These are phyloP conservation scores for Xanthorhoe designata DNA, from an alignment of 2,888 invertebrate genomes.

Conservation along the genomic window DNA sequence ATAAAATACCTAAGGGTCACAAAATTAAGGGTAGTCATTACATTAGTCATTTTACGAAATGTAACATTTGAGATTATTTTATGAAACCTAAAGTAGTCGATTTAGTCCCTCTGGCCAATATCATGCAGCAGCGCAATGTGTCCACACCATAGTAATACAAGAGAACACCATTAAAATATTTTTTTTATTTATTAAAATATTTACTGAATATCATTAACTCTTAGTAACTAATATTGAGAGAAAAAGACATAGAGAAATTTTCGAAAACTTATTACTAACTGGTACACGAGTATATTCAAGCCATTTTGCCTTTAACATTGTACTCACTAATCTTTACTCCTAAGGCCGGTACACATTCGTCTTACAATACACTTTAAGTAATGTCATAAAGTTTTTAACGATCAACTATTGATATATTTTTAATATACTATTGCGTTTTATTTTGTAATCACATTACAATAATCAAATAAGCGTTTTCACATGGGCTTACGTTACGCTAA, in stretches of 20 bases:
- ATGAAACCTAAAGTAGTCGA: too few species aligned
- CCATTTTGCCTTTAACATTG: constrained; percentile 63
- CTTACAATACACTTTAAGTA: constrained; percentile 81
- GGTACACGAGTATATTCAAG: constrained; percentile 70
- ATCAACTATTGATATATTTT: constrained; percentile 68
- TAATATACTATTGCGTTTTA: constrained; percentile 70
- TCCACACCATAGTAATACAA: constrained; percentile 49
- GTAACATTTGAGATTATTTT: too few species aligned
- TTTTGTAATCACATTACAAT: constrained; percentile 68
- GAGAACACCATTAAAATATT: constrained; percentile 65
- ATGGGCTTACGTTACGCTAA: constrained; percentile 27
- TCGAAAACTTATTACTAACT: constrained; percentile 75
- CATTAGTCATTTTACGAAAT: too few species aligned
- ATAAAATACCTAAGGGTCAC: too few species aligned
- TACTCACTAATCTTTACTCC: constrained; percentile 71
- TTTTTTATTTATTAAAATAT: constrained; percentile 56
- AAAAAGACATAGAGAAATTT: constrained; percentile 80
- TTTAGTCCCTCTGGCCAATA: not conserved
- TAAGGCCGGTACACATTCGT: constrained; percentile 82
- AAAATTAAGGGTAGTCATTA: too few species aligned
- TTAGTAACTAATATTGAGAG: constrained; percentile 81
- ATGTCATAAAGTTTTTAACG: constrained; percentile 68
- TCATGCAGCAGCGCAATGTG: constrained; percentile 21
- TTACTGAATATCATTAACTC: constrained; percentile 53
- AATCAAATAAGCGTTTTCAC: constrained; percentile 43